A percentile compares a stretch with the other conserved stretches of the same genome.
Evolutionary conservation across 1,140 invertebrate species (phyloP).

Genomic region (Drosophila nigrodunni): DNA sequence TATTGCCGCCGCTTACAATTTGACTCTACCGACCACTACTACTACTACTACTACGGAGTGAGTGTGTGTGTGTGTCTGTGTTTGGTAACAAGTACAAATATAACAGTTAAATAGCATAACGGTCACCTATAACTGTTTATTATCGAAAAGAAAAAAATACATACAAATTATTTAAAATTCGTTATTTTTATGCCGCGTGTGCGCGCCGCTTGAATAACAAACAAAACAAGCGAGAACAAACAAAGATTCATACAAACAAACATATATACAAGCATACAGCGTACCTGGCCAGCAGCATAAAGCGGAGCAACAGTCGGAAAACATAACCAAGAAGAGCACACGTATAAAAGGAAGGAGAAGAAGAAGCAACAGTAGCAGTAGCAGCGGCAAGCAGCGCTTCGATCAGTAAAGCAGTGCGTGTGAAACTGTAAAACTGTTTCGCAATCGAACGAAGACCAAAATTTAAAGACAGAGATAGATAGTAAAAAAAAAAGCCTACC

Average conservation of each 20-base stretch:
- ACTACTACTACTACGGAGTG: background rate
- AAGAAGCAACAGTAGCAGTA: slow-evolving; percentile 11
- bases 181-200: slow-evolving; percentile 9
- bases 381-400: background rate
- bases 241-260: background rate
- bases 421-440: slow-evolving; percentile 47
- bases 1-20: slow-evolving; percentile 24
- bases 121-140: slow-evolving; percentile 23
- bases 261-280: slow-evolving; percentile 2
- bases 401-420: slow-evolving; percentile 34
- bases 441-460: slow-evolving; percentile 38
- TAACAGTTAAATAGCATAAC: background rate
- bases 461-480: slow-evolving; percentile 7
- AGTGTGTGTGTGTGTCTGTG: slow-evolving; percentile 18
- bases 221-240: slow-evolving; percentile 4
- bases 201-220: background rate
- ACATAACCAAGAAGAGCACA: slow-evolving; percentile 13
- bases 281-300: slow-evolving; percentile 12
- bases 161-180: slow-evolving; percentile 3
- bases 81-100: slow-evolving; percentile 35
- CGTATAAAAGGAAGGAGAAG: slow-evolving; percentile 1
- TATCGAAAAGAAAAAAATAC: slow-evolving; percentile 1
- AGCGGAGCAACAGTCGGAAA: slow-evolving; percentile 15
- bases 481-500: slow-evolving; percentile 36
- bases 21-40: slow-evolving; percentile 34